Evolutionary conservation across 1,140 invertebrate genomes (phyloP), one percentile per base, ranked within the genome.

Genomic region (Carcinoscorpius rotundicauda): DNA sequence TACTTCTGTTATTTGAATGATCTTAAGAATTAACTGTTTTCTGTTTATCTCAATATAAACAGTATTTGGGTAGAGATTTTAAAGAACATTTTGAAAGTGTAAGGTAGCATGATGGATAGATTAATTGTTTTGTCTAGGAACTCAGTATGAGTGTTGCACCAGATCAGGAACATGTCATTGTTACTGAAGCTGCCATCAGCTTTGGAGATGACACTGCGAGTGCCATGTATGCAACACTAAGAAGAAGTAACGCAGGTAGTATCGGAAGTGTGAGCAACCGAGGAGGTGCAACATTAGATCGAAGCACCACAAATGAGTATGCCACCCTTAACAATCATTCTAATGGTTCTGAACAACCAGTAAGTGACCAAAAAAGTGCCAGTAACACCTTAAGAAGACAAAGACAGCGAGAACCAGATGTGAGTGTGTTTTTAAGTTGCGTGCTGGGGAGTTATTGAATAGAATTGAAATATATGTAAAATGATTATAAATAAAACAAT

Each of bases 121-220:
- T 29, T 29, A 29, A 29, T 56, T 71, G 67, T 55, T 65, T 56
- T 72, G 66, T 50, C n/a, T 60, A 64, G 63, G 68, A 67, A 29
- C 65, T 70, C 51, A 68, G 62, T 5, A 70, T 67, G 68, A 73
- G 71, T 53, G 69, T 74, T 6, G 73, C 74, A 1, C 72, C 74
- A 8, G 74, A 76, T 67, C 69, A 74, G 4, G 69, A 71, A 56
- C 66, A 65, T 63, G 66, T 55, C 49, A 67, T 67, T 49, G 64
- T 62, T 5, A 71, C 77, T 69, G 76, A 66, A 74, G 77, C 71
- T 67, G 80, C 76, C 72, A 76, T 71, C 66, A 74, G 77, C 53
- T 51, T 52, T 29, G n/a, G 48, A 53, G 55, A 56, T 60, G 48
- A 64, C 29, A 6, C 49, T 29, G n/a, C 58, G 6, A 70, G 69